These are phyloP conservation scores for Anagyrus pseudococci DNA, from an alignment of 2,888 invertebrate genomes.

Conservation along the genomic window DNA sequence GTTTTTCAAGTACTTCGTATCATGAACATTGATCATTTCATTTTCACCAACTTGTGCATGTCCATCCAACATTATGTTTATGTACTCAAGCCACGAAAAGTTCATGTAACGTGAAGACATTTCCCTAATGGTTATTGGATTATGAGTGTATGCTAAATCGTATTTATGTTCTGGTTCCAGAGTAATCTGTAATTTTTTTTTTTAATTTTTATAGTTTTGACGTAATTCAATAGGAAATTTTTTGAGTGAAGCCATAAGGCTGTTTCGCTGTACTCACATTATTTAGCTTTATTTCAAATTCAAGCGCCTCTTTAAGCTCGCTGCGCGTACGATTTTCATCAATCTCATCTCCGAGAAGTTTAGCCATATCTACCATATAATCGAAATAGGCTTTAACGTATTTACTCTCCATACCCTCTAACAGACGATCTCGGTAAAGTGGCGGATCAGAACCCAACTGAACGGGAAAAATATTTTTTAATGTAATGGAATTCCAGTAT, in stretches of 20 bases:
- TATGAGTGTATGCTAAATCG: background rate
- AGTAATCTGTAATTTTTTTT: background rate
- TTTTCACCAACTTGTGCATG: background rate
- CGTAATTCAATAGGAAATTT: too few species aligned
- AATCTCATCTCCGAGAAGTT: conserved; percentile 79
- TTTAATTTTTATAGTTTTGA: background rate
- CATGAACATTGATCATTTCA: background rate
- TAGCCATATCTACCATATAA: conserved; percentile 88
- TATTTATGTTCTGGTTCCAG: background rate
- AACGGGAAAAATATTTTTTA: background rate
- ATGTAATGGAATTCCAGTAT: background rate
- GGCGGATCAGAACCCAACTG: background rate
- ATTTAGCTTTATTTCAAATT: conserved; percentile 88
- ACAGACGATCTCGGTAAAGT: background rate
- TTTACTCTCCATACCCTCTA: conserved; percentile 77
- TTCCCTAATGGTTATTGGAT: background rate
- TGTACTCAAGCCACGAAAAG: background rate
- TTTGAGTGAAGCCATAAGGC: too few species aligned
- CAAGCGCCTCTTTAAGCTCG: conserved; percentile 79
- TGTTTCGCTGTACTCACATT: conserved; percentile 84
- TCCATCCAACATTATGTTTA: background rate
- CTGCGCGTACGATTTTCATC: conserved; percentile 70
- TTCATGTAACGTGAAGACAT: background rate
- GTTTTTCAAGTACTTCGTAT: background rate
- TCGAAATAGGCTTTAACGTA: conserved; percentile 83